phyloP scores from a whole-genome alignment of 1,140 invertebrate genomes.

The Apis mellifera region DNA sequence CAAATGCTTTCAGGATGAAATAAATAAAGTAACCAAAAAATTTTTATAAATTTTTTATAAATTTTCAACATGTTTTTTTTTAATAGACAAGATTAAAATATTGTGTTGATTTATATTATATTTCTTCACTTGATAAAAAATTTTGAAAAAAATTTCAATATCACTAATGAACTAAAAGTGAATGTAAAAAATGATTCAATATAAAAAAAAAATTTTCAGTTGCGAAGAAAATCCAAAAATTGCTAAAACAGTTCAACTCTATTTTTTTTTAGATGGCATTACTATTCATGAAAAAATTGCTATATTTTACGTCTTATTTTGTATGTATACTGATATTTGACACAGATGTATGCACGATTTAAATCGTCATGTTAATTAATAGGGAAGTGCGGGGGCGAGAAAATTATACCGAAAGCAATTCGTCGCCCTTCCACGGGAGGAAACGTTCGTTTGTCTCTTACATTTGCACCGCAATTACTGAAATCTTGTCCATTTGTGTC shows the following conservation, averaged over 20 bases:
- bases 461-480: slow-evolving; percentile 39
- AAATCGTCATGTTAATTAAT: slow-evolving; percentile 64
- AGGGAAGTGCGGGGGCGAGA: slow-evolving; percentile 69
- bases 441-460: slow-evolving; percentile 51
- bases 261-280: not conserved
- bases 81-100: too few relatives aligned
- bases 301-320: not conserved
- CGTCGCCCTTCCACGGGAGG: slow-evolving; percentile 28
- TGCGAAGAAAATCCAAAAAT: not conserved
- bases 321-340: not conserved
- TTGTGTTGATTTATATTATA: too few relatives aligned
- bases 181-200: too few relatives aligned
- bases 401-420: slow-evolving; percentile 52
- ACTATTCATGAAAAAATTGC: not conserved
- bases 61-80: too few relatives aligned
- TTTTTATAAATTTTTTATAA: too few relatives aligned
- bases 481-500: slow-evolving; percentile 44
- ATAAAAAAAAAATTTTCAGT: too few relatives aligned
- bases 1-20: not conserved
- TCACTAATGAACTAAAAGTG: too few relatives aligned
- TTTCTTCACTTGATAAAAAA: too few relatives aligned
- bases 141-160: too few relatives aligned
- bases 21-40: too few relatives aligned
- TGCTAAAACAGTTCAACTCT: not conserved
- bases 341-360: slow-evolving; percentile 1